Evolutionary conservation across 1,140 invertebrate species (phyloP).

Genomic region (Cherax destructor): DNA sequence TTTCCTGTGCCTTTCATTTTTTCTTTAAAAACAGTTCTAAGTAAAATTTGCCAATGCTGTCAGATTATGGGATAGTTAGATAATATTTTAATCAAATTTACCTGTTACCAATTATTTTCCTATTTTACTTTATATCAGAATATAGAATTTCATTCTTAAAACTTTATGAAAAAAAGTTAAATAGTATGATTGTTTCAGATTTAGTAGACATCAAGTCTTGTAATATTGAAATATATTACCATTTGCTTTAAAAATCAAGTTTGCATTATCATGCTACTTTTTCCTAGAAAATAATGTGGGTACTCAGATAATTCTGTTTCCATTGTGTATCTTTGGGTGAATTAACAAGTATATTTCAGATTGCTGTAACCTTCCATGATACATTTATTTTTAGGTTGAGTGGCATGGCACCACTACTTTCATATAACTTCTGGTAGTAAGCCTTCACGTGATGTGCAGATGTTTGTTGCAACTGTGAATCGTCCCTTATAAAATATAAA

Average conservation of each 20-base stretch:
- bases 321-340: no score
- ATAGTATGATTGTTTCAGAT: no score
- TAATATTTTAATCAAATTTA: no score
- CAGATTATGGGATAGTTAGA: background rate
- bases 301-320: no score
- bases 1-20: constrained; percentile 8
- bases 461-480: background rate
- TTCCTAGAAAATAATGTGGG: background rate
- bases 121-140: no score
- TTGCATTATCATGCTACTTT: background rate
- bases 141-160: no score
- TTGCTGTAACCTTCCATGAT: background rate
- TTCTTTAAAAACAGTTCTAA: background rate
- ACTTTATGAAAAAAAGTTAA: no score
- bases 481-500: background rate
- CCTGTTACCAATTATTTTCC: no score
- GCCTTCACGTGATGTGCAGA: background rate
- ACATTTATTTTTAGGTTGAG: background rate
- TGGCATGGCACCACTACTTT: background rate
- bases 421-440: background rate
- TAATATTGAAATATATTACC: background rate
- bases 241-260: background rate
- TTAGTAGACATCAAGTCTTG: background rate
- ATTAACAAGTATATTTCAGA: no score
- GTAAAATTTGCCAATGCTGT: background rate